Conservation (phyloP, 1,140 invertebrate genomes). For the Paralvinella palmiformis region DNA sequence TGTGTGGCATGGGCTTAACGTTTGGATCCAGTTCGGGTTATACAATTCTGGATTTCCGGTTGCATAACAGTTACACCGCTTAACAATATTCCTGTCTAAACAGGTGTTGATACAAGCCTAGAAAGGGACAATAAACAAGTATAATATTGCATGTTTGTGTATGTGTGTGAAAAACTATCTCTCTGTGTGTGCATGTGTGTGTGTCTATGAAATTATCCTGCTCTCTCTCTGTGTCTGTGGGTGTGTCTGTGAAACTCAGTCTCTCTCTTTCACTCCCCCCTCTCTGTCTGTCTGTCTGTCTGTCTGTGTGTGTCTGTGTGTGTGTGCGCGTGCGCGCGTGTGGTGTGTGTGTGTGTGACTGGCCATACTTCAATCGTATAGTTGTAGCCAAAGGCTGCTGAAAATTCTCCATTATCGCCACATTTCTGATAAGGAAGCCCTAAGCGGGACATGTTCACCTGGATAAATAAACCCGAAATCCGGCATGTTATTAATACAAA, state of each 20-base stretch:
- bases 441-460: not conserved
- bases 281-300: not conserved
- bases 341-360: too few species aligned
- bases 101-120: slow-evolving; percentile 3
- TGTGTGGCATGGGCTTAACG: not conserved
- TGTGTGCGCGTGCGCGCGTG: not conserved
- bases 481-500: not conserved
- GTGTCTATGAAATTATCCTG: not conserved
- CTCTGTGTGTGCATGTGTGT: not conserved
- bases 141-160: not conserved
- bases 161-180: not conserved
- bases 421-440: not conserved
- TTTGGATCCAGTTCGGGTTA: not conserved
- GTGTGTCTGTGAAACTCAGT: not conserved
- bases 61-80: not conserved
- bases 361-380: not conserved
- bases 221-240: not conserved
- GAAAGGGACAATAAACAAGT: not conserved
- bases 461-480: not conserved
- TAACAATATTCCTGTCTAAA: not conserved
- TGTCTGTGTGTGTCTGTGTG: not conserved
- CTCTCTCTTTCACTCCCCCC: too few species aligned
- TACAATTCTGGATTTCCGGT: not conserved
- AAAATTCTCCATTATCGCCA: not conserved
- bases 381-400: not conserved